Evolutionary conservation across 2,113 vertebrate species (phyloP).

Genomic region (Lepus timidus): DNA sequence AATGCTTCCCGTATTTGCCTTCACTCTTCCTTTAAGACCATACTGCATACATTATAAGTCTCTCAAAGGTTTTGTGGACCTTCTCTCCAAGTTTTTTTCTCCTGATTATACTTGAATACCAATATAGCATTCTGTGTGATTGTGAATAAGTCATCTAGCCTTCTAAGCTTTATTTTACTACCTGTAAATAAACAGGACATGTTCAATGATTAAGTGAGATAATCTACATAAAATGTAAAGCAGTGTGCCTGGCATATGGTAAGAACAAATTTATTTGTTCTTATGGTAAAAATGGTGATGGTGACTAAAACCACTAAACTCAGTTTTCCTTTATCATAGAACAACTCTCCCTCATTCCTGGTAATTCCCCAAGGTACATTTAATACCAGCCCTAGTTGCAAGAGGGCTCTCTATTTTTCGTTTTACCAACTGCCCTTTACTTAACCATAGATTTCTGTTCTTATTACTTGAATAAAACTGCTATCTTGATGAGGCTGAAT

Average conservation of each 20-base stretch:
- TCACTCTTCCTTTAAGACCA: not conserved
- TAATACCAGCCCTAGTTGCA: not conserved
- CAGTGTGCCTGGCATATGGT: not conserved
- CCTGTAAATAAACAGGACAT: not conserved
- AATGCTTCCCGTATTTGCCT: not conserved
- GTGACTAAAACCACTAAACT: not conserved
- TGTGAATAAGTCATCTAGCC: not conserved
- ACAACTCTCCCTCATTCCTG: not conserved
- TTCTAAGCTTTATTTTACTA: not conserved
- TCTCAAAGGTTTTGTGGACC: not conserved
- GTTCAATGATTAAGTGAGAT: slow-evolving; percentile 21
- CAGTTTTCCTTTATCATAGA: not conserved
- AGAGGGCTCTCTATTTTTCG: not conserved
- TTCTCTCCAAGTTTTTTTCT: not conserved
- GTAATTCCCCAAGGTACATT: not conserved
- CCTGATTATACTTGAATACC: not conserved
- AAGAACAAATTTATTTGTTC: slow-evolving; percentile 1
- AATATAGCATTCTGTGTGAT: not conserved
- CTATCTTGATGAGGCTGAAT: not conserved
- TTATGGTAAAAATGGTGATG: slow-evolving; percentile 15
- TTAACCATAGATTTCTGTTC: not conserved
- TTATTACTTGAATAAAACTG: slow-evolving; percentile 8
- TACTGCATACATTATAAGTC: not conserved
- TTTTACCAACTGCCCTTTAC: not conserved
- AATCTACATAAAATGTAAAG: not conserved